These are phyloP conservation scores for Spisula subtruncata DNA, from an alignment of 2,888 invertebrate species.

Conservation along the genomic window DNA sequence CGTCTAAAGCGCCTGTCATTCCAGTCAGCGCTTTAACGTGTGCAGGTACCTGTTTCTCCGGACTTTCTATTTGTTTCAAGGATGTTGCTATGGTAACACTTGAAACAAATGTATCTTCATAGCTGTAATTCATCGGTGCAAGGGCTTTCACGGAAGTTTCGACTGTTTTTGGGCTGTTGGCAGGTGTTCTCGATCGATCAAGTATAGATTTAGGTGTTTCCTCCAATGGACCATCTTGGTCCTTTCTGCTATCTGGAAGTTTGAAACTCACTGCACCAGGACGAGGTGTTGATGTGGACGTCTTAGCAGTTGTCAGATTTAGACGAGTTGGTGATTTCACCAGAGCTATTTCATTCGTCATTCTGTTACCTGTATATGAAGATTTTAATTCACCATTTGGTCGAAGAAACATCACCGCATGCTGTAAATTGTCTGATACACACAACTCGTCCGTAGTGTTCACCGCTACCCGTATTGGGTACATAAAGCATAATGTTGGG, in stretches of 20 bases:
- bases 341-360: slow-evolving; percentile 48
- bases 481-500: slow-evolving; percentile 66
- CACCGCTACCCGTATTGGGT: slow-evolving; percentile 73
- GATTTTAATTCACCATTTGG: slow-evolving; percentile 67
- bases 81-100: slow-evolving; percentile 60
- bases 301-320: slow-evolving; percentile 23
- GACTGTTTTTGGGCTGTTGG: slow-evolving; percentile 54
- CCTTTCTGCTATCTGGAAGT: slow-evolving; percentile 60
- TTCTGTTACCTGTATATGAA: slow-evolving; percentile 53
- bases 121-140: slow-evolving; percentile 62
- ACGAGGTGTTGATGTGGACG: slow-evolving; percentile 50
- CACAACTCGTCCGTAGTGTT: slow-evolving; percentile 69
- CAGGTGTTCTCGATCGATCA: slow-evolving; percentile 51
- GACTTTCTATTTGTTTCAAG: slow-evolving; percentile 35
- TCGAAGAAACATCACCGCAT: slow-evolving; percentile 63
- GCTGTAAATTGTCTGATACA: slow-evolving; percentile 71
- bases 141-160: slow-evolving; percentile 51
- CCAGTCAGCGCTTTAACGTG: slow-evolving; percentile 61
- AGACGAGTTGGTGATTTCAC: slow-evolving; percentile 44
- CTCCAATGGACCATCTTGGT: slow-evolving; percentile 62
- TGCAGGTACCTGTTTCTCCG: slow-evolving; percentile 40
- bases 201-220: slow-evolving; percentile 52
- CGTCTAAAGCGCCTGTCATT: slow-evolving; percentile 60
- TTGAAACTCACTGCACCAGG: slow-evolving; percentile 57
- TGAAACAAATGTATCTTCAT: slow-evolving; percentile 60